Conservation (phyloP, 1,140 invertebrate genomes). For the Portunus trituberculatus region DNA sequence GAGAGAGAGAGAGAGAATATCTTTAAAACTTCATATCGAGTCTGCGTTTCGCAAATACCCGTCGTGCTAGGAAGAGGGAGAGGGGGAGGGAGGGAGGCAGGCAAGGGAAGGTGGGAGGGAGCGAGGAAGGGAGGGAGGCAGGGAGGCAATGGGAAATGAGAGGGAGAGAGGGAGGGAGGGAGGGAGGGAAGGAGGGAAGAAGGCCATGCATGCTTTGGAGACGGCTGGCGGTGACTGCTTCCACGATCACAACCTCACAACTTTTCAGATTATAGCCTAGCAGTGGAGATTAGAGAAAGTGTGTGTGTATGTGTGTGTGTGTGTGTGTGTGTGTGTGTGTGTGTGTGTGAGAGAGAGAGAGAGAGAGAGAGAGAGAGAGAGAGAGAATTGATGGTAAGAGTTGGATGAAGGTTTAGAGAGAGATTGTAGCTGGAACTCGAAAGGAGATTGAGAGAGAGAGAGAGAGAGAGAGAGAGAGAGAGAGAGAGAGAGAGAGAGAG, state of each 20-base stretch:
- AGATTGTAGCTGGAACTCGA: neutral
- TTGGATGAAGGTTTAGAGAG: too few relatives aligned
- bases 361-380: neutral
- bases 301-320: constrained; percentile 1
- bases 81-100: neutral
- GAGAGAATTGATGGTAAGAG: neutral
- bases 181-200: neutral
- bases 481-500: too few relatives aligned
- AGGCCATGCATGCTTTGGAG: neutral
- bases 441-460: constrained; percentile 42
- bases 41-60: neutral
- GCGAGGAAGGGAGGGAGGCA: neutral
- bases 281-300: neutral
- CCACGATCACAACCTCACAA: neutral
- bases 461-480: constrained; percentile 49
- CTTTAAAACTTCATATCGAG: neutral
- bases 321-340: neutral
- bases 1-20: constrained; percentile 4
- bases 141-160: too few relatives aligned
- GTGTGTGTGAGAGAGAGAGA: neutral
- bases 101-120: neutral
- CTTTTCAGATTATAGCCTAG: neutral
- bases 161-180: neutral
- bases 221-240: neutral
- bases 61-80: neutral